Conservation (phyloP, 1,140 invertebrate genomes). For the Leptinotarsa undecemlineata region DNA sequence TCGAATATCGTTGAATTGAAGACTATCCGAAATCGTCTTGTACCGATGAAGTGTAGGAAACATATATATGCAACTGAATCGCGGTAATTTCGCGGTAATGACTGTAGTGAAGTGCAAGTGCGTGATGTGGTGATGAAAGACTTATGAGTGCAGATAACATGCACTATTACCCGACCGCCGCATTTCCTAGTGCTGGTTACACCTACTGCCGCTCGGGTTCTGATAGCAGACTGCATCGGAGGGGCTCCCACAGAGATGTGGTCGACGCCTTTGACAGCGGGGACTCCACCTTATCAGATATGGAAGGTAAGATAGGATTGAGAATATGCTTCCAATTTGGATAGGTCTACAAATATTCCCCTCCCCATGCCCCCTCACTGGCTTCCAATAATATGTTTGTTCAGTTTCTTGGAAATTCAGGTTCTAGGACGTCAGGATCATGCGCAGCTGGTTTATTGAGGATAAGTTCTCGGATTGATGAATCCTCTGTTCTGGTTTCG, state of each 20-base stretch:
- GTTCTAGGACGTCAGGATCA: too few relatives aligned
- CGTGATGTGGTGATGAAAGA: conserved; percentile 5
- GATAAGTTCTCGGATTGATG: too few relatives aligned
- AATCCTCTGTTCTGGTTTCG: too few relatives aligned
- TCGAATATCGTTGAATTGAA: too few relatives aligned
- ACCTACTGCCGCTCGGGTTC: conserved; percentile 52
- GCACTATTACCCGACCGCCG: conserved; percentile 46
- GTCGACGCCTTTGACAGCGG: conserved; percentile 51
- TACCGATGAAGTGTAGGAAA: neutral
- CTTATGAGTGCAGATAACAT: conserved; percentile 33
- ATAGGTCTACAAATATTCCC: too few relatives aligned
- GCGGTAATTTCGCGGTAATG: neutral
- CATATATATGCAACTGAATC: neutral
- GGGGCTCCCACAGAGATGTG: conserved; percentile 41
- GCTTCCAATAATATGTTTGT: too few relatives aligned
- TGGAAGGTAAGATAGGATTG: conserved; percentile 45
- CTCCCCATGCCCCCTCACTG: too few relatives aligned
- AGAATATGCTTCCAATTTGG: neutral
- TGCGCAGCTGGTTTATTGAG: too few relatives aligned
- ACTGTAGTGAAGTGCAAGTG: neutral
- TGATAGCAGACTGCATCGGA: conserved; percentile 50
- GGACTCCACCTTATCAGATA: conserved; percentile 52
- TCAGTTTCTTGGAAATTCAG: too few relatives aligned
- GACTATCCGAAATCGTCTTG: too few relatives aligned
- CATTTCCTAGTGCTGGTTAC: conserved; percentile 39